phyloP scores from a whole-genome alignment of 2,797 vertebrate species.

The Tenualosa ilisha region DNA sequence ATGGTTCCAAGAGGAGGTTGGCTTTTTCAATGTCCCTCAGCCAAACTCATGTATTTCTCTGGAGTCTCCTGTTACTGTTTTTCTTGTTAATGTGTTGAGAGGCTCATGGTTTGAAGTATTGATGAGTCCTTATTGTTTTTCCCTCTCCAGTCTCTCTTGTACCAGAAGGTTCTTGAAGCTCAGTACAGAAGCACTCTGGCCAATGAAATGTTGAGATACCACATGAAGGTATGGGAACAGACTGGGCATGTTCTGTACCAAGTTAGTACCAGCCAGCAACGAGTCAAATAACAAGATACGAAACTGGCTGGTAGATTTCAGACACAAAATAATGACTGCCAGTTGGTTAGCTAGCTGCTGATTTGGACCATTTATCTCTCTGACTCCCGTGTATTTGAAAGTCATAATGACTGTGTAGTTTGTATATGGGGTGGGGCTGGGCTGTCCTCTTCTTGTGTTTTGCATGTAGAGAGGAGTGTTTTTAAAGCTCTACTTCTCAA shows the following conservation, averaged over 20 bases:
- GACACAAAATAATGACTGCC: too few species aligned
- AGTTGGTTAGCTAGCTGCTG: too few species aligned
- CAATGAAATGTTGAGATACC: slow-evolving; percentile 88
- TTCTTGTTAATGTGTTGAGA: neutral
- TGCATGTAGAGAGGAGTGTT: neutral
- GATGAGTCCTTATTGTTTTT: neutral
- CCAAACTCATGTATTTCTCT: neutral
- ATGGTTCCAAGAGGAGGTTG: neutral
- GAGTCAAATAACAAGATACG: too few species aligned
- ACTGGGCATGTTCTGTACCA: neutral
- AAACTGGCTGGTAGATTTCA: too few species aligned
- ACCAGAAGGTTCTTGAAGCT: slow-evolving; percentile 82
- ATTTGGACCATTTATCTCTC: too few species aligned
- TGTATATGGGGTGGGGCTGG: too few species aligned
- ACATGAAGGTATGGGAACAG: slow-evolving; percentile 76
- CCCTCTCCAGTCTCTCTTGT: slow-evolving; percentile 74
- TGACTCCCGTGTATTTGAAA: too few species aligned
- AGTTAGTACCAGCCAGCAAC: too few species aligned
- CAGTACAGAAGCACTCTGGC: slow-evolving; percentile 83
- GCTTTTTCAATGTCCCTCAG: neutral
- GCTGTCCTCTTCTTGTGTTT: neutral
- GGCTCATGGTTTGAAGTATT: neutral
- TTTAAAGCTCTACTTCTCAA: neutral
- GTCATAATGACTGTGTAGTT: too few species aligned
- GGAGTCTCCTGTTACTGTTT: neutral